A percentile compares a stretch with the other conserved stretches of the same genome.
These are phyloP conservation scores for Carcharodon carcharias DNA, from an alignment of 2,797 vertebrate genomes.

Conservation along the genomic window DNA sequence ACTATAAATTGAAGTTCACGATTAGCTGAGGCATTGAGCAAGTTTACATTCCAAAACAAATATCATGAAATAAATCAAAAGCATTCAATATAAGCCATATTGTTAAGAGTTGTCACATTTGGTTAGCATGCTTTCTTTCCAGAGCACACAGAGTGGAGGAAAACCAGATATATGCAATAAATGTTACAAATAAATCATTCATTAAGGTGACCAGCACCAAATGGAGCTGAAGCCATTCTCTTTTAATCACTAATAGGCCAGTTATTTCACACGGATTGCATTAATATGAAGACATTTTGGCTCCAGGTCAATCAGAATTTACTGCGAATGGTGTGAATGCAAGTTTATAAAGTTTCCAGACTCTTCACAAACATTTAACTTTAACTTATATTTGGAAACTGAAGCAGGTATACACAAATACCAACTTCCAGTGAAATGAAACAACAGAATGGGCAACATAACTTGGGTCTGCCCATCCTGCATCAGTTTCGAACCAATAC, in stretches of 20 bases:
- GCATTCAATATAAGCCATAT: slow-evolving; percentile 22
- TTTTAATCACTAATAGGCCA: not conserved
- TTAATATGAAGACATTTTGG: slow-evolving; percentile 29
- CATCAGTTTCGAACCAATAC: not conserved
- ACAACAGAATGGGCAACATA: not conserved
- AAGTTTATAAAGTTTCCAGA: slow-evolving; percentile 6
- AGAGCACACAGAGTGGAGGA: not conserved
- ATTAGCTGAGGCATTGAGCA: not conserved
- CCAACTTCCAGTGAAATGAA: not conserved
- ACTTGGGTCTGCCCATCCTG: not conserved
- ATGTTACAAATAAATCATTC: slow-evolving; percentile 29
- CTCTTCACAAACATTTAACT: not conserved
- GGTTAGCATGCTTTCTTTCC: slow-evolving; percentile 25
- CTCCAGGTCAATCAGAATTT: not conserved
- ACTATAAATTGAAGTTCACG: not conserved
- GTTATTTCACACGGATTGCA: not conserved
- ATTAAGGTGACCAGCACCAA: slow-evolving; percentile 27
- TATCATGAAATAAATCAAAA: slow-evolving; percentile 18
- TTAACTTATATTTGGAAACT: not conserved
- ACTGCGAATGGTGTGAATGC: not conserved
- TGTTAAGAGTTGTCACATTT: slow-evolving; percentile 7
- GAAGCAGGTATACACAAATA: not conserved
- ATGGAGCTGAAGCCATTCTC: slow-evolving; percentile 1
- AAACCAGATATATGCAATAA: slow-evolving; percentile 22
- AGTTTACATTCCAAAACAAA: slow-evolving; percentile 27